These are phyloP conservation scores for Scaptomyza cyrtandrae DNA, from an alignment of 2,888 invertebrate genomes.

Conservation along the genomic window DNA sequence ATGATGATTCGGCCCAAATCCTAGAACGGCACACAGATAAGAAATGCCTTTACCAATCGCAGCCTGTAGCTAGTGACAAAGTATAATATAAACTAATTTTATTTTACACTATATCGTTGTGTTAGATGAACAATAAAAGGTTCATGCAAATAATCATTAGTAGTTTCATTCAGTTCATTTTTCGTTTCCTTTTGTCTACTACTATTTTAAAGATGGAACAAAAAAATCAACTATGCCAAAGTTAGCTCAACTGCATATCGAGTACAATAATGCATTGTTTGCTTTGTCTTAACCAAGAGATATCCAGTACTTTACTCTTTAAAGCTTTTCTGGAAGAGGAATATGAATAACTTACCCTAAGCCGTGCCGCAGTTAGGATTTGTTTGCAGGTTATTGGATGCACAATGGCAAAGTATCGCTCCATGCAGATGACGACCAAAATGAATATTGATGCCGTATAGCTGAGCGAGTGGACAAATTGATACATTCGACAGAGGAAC, in stretches of 20 bases:
- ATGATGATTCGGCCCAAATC: conserved; percentile 28
- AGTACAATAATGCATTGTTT: background rate
- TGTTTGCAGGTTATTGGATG: conserved; percentile 94
- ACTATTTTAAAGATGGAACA: background rate
- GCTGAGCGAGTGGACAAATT: conserved; percentile 94
- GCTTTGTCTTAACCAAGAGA: background rate
- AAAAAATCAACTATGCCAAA: background rate
- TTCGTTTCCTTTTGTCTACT: background rate
- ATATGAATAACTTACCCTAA: conserved; percentile 87
- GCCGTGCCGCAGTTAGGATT: conserved; percentile 90
- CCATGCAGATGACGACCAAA: conserved; percentile 93
- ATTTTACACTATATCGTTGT: background rate
- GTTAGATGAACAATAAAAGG: background rate
- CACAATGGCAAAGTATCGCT: conserved; percentile 94
- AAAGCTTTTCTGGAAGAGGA: background rate
- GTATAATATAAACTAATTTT: background rate
- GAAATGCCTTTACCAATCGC: too few species aligned
- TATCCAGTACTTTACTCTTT: background rate
- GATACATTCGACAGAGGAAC: conserved; percentile 95
- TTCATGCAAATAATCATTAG: background rate
- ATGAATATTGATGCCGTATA: conserved; percentile 96
- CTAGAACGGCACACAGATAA: background rate
- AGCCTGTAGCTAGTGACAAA: background rate
- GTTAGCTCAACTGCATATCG: background rate
- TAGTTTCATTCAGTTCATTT: background rate